These are phyloP conservation scores for Dermatophagoides farinae DNA, from an alignment of 1,140 invertebrate genomes.

Conservation along the genomic window DNA sequence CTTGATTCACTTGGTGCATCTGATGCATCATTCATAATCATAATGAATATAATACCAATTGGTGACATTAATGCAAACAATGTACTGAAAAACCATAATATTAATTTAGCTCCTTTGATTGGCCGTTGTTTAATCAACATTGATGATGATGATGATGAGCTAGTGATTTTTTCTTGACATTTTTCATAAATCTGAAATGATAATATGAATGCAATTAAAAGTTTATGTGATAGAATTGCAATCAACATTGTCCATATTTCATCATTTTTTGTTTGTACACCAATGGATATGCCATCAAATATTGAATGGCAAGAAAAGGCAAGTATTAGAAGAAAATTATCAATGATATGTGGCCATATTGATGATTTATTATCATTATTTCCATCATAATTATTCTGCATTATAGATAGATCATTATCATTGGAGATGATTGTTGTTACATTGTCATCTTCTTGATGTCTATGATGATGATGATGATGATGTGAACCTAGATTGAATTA, in stretches of 20 bases:
- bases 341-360: constrained; percentile 6
- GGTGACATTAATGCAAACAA: constrained; percentile 20
- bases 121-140: not conserved
- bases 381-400: too few species aligned
- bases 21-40: not conserved
- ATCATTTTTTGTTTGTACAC: constrained; percentile 38
- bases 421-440: too few species aligned
- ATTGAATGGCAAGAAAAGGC: constrained; percentile 73
- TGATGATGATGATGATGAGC: not conserved
- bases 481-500: constrained; percentile 33
- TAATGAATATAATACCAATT: constrained; percentile 16
- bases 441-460: constrained; percentile 33
- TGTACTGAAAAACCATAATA: constrained; percentile 2
- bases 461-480: constrained; percentile 36
- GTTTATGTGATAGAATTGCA: constrained; percentile 66
- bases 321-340: constrained; percentile 16
- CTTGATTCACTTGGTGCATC: not conserved
- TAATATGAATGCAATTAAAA: constrained; percentile 47
- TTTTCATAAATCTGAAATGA: constrained; percentile 24
- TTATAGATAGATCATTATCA: too few species aligned
- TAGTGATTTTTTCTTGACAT: not conserved
- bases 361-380: not conserved
- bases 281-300: constrained; percentile 69
- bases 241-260: constrained; percentile 57
- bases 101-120: constrained; percentile 5